These are phyloP conservation scores for Pseudomyrmex cubaensis DNA, from an alignment of 1,140 invertebrate species.

Conservation along the genomic window DNA sequence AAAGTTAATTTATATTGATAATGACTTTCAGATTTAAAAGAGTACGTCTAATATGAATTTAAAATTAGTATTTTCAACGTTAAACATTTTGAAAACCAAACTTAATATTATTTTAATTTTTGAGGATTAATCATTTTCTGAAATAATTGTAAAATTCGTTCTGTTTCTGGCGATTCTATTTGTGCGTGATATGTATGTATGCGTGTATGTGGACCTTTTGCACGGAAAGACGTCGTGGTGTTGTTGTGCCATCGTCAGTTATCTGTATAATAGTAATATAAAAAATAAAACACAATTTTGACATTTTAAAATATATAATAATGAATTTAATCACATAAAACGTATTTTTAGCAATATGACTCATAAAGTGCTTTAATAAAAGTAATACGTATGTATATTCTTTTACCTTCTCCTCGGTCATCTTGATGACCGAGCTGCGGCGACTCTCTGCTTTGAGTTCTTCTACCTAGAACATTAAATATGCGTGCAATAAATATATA, in stretches of 20 bases:
- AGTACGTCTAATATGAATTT: neutral
- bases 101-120: neutral
- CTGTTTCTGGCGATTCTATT: neutral
- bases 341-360: neutral
- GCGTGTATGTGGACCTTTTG: slow-evolving; percentile 76
- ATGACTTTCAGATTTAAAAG: neutral
- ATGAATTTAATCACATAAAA: neutral
- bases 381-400: neutral
- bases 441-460: slow-evolving; percentile 82
- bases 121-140: neutral
- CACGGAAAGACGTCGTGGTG: slow-evolving; percentile 78
- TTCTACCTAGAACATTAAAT: slow-evolving; percentile 72
- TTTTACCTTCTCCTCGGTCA: slow-evolving; percentile 80
- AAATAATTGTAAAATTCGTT: neutral
- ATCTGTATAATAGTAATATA: slow-evolving; percentile 55
- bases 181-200: neutral
- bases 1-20: neutral
- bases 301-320: neutral
- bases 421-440: slow-evolving; percentile 80
- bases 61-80: neutral
- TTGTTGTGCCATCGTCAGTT: slow-evolving; percentile 69
- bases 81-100: too few relatives aligned
- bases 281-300: slow-evolving; percentile 14
- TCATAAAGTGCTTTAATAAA: neutral
- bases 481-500: neutral